Evolutionary conservation across 2,113 vertebrate species (phyloP), one percentile per base, ranked within the genome.

Genomic region (Stomatorhinus ivindoensis): DNA sequence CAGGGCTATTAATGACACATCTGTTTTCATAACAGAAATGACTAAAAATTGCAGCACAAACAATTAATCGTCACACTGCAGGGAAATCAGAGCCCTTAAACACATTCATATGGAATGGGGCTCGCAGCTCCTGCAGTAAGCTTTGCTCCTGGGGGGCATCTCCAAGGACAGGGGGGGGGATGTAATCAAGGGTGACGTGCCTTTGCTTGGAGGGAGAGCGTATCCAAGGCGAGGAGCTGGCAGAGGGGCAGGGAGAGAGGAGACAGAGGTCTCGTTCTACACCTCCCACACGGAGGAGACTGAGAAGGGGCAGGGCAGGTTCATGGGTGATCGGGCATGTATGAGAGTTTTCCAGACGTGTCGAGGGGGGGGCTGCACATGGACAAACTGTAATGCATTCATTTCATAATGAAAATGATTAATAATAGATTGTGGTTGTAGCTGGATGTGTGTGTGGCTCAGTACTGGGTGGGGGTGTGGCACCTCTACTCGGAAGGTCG

Each of bases 131-230:
- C 85, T 87, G 42, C 31, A 15, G 89, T 47, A 84, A 87, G 6
- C 35, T 39, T 44, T 11, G 61, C 46, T 76, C 91, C 89, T 84
- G 90, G 88, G 58, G 55, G 92, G 89, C 88, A 58, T 92, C 91
- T 93, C 91, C 89, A 90, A 90, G 88, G 85, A 89, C 86, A n/a
- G 87, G 51, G 89, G 73, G 51, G 53, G 19, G 88, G 93, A 88
- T 89, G 89, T 93, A 94, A 94, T 94, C 89, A 94, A 94, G 92
- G 93, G 92, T 92, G 94, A 95, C 93, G 90, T 94, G 93, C 93
- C 94, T 92, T 94, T 95, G 93, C 91, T 94, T 91, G 88, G 73
- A 91, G 93, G 92, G 89, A 87, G 88, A 89, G 85, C 86, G 87
- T 19, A 61, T 89, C 87, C 89, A 90, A 65, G 84, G 84, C 88